Conservation (phyloP, 2,888 invertebrate genomes). For the Troglohyphantes excavatus region DNA sequence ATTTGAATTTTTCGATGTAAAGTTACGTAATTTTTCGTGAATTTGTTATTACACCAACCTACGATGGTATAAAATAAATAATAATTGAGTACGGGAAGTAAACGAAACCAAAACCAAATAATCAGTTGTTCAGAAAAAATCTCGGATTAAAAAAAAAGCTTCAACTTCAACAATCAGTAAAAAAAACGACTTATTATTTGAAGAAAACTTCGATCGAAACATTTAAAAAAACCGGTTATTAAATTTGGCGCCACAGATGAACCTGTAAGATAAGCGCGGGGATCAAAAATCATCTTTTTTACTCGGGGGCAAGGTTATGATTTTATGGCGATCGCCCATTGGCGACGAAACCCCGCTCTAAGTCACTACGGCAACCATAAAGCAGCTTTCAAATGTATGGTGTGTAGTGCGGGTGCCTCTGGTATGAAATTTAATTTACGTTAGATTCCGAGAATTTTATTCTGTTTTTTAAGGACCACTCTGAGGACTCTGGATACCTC, state of each 20-base stretch:
- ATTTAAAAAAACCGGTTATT: conserved; percentile 28
- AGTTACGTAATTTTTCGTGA: no score
- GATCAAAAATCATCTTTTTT: conserved; percentile 22
- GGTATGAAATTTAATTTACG: conserved; percentile 57
- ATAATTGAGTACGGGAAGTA: no score
- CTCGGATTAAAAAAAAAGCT: no score
- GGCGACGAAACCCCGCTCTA: conserved; percentile 40
- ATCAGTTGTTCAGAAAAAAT: no score
- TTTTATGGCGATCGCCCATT: conserved; percentile 38
- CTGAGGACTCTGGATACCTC: conserved; percentile 41
- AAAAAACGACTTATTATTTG: no score
- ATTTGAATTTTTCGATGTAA: no score
- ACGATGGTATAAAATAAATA: no score
- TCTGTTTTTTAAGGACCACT: conserved; percentile 40
- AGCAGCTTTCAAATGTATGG: conserved; percentile 61
- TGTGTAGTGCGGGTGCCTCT: conserved; percentile 61
- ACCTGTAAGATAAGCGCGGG: not conserved
- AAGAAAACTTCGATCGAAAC: not conserved
- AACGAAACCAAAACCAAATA: no score
- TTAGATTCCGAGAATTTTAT: conserved; percentile 48
- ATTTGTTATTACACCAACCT: no score
- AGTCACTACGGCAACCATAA: conserved; percentile 57
- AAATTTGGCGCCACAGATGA: conserved; percentile 27
- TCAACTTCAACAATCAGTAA: no score
- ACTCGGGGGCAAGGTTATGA: not conserved